phyloP scores from a whole-genome alignment of 2,113 vertebrate species.

The Nothobranchius kuhntae region DNA sequence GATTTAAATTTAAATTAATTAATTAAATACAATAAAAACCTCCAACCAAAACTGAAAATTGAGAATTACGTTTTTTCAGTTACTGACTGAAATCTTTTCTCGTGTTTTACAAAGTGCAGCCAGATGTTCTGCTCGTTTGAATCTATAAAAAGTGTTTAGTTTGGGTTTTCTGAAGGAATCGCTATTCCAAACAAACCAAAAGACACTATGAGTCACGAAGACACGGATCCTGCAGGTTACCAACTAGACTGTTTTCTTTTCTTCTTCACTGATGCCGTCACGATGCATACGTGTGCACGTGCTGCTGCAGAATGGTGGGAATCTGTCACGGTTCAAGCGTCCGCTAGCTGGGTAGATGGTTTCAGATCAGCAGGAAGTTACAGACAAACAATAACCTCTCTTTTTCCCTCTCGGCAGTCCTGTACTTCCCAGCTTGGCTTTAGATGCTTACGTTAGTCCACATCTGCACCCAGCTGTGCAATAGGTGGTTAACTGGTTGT shows the following conservation, averaged over 20 bases:
- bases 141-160: too few species aligned
- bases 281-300: not conserved
- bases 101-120: too few species aligned
- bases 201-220: not conserved
- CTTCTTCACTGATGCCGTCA: not conserved
- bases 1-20: too few species aligned
- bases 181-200: not conserved
- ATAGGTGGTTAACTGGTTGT: too few species aligned
- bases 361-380: slow-evolving; percentile 52
- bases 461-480: too few species aligned
- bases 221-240: slow-evolving; percentile 10
- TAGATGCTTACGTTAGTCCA: not conserved
- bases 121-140: too few species aligned
- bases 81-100: too few species aligned
- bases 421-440: not conserved
- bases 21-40: too few species aligned
- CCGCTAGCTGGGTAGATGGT: slow-evolving; percentile 54
- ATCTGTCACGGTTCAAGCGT: slow-evolving; percentile 41
- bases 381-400: slow-evolving; percentile 19
- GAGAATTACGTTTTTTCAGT: too few species aligned
- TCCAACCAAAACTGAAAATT: too few species aligned
- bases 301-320: slow-evolving; percentile 49
- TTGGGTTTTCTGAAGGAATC: too few species aligned
- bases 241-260: not conserved
- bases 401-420: slow-evolving; percentile 20